Evolutionary conservation across 2,797 vertebrate genomes (phyloP).

Genomic region (Sebastes matsubarae): DNA sequence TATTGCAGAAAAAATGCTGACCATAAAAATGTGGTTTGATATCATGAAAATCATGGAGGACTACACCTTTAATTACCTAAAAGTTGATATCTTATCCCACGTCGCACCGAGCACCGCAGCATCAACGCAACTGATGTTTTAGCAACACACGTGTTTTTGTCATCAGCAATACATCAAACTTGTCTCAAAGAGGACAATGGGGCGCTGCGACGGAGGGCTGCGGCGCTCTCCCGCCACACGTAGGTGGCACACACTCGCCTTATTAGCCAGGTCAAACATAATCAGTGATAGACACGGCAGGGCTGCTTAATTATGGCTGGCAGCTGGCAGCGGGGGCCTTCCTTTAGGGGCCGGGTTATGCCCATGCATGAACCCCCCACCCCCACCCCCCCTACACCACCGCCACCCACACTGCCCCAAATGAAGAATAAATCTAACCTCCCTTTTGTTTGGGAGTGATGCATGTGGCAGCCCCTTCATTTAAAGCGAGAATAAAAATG

Average conservation of each 20-base stretch:
- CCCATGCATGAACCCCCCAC: conserved; percentile 70
- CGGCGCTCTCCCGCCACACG: conserved; percentile 57
- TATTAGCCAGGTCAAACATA: conserved; percentile 86
- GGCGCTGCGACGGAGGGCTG: conserved; percentile 15
- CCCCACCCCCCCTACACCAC: neutral
- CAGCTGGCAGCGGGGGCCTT: conserved; percentile 83
- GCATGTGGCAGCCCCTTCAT: conserved; percentile 76
- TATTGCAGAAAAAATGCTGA: neutral
- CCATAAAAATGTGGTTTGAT: neutral
- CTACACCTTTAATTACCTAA: neutral
- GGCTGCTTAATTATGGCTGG: conserved; percentile 84
- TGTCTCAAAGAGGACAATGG: conserved; percentile 53
- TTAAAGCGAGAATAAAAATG: conserved; percentile 72
- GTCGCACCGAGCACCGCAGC: neutral
- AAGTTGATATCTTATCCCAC: neutral
- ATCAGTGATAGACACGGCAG: conserved; percentile 83
- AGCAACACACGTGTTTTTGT: conserved; percentile 42
- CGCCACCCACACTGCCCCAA: conserved; percentile 60
- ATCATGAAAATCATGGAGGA: neutral
- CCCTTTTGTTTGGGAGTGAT: conserved; percentile 75
- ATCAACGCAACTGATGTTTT: conserved; percentile 35
- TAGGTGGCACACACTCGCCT: conserved; percentile 79
- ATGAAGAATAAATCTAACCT: conserved; percentile 79
- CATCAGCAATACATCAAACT: conserved; percentile 52
- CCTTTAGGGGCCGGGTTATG: conserved; percentile 82